These are phyloP conservation scores for Centropyge bicolor DNA, from an alignment of 2,797 vertebrate species.

Conservation along the genomic window DNA sequence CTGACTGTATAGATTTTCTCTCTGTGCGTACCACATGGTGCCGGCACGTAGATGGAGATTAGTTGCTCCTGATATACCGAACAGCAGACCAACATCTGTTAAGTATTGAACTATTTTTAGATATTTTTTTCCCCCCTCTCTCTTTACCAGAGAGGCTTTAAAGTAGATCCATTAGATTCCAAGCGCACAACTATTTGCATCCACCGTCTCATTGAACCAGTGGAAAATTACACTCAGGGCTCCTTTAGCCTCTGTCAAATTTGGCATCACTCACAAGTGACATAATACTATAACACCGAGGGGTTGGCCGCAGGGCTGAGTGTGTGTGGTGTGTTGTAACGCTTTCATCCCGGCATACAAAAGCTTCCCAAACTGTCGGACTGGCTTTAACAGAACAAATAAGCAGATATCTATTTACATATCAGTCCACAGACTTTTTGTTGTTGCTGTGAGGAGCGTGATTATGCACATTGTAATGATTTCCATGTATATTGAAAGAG, in stretches of 20 bases:
- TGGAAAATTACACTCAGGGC: conserved; percentile 38
- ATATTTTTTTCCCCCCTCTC: conserved; percentile 38
- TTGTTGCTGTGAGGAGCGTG: conserved; percentile 16
- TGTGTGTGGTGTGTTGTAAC: conserved; percentile 25
- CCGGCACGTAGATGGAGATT: conserved; percentile 39
- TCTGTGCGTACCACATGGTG: conserved; percentile 12
- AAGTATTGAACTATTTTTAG: conserved; percentile 59
- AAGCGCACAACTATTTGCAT: conserved; percentile 39
- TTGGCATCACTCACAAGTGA: conserved; percentile 43
- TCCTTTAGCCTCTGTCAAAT: conserved; percentile 44
- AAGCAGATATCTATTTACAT: conserved; percentile 39
- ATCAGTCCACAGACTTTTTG: conserved; percentile 32
- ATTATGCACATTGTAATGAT: conserved; percentile 47
- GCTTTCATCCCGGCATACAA: conserved; percentile 34
- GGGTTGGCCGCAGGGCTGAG: conserved; percentile 11
- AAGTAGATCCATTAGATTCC: conserved; percentile 50
- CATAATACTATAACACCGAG: conserved; percentile 13
- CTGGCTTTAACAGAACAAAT: conserved; percentile 43
- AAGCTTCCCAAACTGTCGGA: conserved; percentile 16
- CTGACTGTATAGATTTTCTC: conserved; percentile 44
- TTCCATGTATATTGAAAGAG: conserved; percentile 57
- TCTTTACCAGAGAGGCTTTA: conserved; percentile 37
- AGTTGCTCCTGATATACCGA: conserved; percentile 52
- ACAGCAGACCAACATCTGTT: conserved; percentile 68
- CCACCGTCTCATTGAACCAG: conserved; percentile 37